phyloP scores from a whole-genome alignment of 2,888 invertebrate genomes.

The Loripinus fragilis region DNA sequence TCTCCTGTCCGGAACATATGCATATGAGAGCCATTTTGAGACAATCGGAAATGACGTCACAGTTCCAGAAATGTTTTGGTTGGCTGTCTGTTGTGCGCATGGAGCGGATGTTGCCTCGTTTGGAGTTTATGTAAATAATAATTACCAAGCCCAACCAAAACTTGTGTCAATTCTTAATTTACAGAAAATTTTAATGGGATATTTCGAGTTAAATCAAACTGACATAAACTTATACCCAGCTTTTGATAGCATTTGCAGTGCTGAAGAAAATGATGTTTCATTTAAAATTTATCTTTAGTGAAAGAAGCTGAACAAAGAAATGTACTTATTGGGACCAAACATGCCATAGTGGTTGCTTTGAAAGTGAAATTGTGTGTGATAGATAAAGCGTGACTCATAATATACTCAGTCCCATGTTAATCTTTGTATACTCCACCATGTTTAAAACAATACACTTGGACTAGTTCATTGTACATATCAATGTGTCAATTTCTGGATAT shows the following conservation, averaged over 20 bases:
- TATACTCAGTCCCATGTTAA: too few species aligned
- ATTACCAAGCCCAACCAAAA: constrained; percentile 62
- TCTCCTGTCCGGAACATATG: constrained; percentile 62
- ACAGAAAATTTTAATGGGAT: constrained; percentile 69
- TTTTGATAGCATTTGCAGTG: constrained; percentile 69
- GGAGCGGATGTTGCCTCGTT: constrained; percentile 69
- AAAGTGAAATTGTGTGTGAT: too few species aligned
- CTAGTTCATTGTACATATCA: too few species aligned
- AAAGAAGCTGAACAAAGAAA: too few species aligned
- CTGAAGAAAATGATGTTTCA: constrained; percentile 70
- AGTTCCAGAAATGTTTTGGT: constrained; percentile 75
- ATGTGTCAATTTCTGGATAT: too few species aligned
- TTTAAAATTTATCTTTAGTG: constrained; percentile 35
- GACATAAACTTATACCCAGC: constrained; percentile 74
- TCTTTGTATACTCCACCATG: too few species aligned
- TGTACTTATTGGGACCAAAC: too few species aligned
- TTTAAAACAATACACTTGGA: too few species aligned
- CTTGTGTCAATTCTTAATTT: constrained; percentile 71
- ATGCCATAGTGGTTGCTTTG: too few species aligned
- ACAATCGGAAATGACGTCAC: constrained; percentile 74
- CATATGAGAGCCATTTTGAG: constrained; percentile 58
- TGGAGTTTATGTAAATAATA: constrained; percentile 73
- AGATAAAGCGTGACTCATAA: background rate
- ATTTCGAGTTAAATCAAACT: constrained; percentile 58
- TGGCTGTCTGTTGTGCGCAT: constrained; percentile 75